Percentiles rank a stretch among this genome's conserved stretches.
Conservation (phyloP, 1,140 invertebrate species). For the Pinna nobilis region DNA sequence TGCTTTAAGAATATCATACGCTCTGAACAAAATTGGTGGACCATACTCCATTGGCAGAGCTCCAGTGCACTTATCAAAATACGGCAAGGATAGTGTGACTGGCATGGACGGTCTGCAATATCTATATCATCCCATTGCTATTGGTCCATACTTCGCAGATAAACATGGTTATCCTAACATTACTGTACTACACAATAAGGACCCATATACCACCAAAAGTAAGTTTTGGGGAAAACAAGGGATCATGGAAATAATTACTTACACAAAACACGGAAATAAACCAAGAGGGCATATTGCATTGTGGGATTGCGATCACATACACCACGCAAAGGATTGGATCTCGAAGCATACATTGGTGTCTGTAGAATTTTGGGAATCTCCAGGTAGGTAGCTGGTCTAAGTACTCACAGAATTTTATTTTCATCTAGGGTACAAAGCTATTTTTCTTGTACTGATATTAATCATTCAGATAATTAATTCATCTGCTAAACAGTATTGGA, state of each 20-base stretch:
- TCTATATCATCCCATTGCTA: constrained; percentile 69
- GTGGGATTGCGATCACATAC: constrained; percentile 71
- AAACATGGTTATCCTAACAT: constrained; percentile 70
- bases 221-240: constrained; percentile 68
- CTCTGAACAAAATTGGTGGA: constrained; percentile 67
- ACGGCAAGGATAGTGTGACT: constrained; percentile 62
- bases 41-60: constrained; percentile 61
- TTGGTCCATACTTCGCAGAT: constrained; percentile 70
- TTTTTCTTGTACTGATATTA: too few relatives aligned
- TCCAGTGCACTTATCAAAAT: constrained; percentile 62
- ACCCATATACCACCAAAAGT: constrained; percentile 62
- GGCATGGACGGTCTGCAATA: constrained; percentile 61
- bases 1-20: constrained; percentile 65
- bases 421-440: too few relatives aligned
- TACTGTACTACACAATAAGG: constrained; percentile 59
- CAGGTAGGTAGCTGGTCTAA: constrained; percentile 64
- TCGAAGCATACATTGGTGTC: constrained; percentile 61
- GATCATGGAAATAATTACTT: constrained; percentile 68
- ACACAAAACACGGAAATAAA: constrained; percentile 61
- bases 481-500: too few relatives aligned
- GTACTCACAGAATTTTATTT: too few relatives aligned
- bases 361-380: constrained; percentile 71
- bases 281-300: constrained; percentile 69
- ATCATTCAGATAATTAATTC: too few relatives aligned
- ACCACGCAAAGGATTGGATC: constrained; percentile 70